A percentile compares a stretch with the other conserved stretches of the same genome.
These are phyloP conservation scores for Otolemur garnettii DNA, from an alignment of 2,113 vertebrate genomes.

Conservation along the genomic window DNA sequence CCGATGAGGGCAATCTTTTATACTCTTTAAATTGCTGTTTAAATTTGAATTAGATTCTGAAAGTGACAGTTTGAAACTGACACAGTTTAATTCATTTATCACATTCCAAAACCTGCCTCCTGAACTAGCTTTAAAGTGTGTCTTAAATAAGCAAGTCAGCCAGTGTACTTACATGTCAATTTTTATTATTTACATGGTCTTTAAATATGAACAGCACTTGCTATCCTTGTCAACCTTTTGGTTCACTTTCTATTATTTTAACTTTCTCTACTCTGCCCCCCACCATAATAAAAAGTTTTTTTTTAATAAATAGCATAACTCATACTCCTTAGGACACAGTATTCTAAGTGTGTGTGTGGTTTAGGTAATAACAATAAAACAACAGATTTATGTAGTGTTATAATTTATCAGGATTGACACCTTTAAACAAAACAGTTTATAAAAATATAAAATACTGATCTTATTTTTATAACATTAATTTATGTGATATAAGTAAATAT, in stretches of 20 bases:
- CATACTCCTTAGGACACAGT: background rate
- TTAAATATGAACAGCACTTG: conserved; percentile 18
- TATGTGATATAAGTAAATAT: background rate
- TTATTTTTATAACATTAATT: background rate
- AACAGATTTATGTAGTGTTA: background rate
- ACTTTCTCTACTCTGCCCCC: background rate
- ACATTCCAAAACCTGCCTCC: conserved; percentile 35
- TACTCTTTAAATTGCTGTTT: conserved; percentile 83
- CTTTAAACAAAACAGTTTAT: background rate
- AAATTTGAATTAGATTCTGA: conserved; percentile 80
- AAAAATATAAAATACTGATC: background rate
- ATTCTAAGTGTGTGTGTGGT: background rate
- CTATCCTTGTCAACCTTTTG: background rate
- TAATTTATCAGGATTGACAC: background rate
- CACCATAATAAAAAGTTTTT: background rate
- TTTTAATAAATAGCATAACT: background rate
- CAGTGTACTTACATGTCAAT: background rate
- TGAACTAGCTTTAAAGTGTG: conserved; percentile 57
- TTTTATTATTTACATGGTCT: conserved; percentile 57
- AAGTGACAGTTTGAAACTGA: conserved; percentile 70
- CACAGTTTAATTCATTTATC: conserved; percentile 71
- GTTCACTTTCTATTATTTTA: conserved; percentile 37
- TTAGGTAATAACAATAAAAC: background rate
- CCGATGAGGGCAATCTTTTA: conserved; percentile 78
- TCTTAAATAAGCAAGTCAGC: conserved; percentile 50